phyloP scores from a whole-genome alignment of 2,888 invertebrate genomes.

The Cryptus armator region DNA sequence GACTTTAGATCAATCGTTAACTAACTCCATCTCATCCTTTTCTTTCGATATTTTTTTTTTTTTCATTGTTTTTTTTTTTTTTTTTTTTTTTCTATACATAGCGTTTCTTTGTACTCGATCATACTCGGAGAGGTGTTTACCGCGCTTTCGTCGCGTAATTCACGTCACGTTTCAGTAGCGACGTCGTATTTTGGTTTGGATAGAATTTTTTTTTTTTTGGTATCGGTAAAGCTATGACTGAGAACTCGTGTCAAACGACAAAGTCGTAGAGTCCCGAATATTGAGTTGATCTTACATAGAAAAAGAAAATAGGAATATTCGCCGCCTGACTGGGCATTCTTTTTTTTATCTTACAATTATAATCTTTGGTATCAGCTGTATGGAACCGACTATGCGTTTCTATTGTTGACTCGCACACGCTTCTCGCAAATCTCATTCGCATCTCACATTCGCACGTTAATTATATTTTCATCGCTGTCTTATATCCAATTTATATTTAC shows the following conservation, averaged over 20 bases:
- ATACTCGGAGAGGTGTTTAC: constrained; percentile 76
- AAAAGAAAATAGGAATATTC: constrained; percentile 60
- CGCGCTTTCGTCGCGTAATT: constrained; percentile 66
- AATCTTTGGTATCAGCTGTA: constrained; percentile 85
- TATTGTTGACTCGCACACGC: constrained; percentile 66
- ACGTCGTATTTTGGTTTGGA: constrained; percentile 57
- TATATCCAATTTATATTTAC: constrained; percentile 76
- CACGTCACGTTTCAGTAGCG: constrained; percentile 27
- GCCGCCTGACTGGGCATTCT: constrained; percentile 42
- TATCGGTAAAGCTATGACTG: constrained; percentile 78
- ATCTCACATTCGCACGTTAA: constrained; percentile 31
- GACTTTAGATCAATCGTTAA: constrained; percentile 38
- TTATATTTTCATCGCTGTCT: constrained; percentile 13
- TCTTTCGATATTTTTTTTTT: constrained; percentile 25
- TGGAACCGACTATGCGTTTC: constrained; percentile 77
- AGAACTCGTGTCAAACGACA: constrained; percentile 63
- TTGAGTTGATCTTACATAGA: constrained; percentile 30
- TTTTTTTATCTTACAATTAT: constrained; percentile 77
- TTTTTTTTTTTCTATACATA: constrained; percentile 51
- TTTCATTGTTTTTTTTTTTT: constrained; percentile 10
- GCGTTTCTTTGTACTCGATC: constrained; percentile 81
- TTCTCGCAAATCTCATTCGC: constrained; percentile 50
- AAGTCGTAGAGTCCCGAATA: constrained; percentile 49
- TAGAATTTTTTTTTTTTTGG: constrained; percentile 64
- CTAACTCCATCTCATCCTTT: constrained; percentile 28